Evolutionary conservation across 2,113 vertebrate species (phyloP).

Genomic region (Ibidorhyncha struthersii): DNA sequence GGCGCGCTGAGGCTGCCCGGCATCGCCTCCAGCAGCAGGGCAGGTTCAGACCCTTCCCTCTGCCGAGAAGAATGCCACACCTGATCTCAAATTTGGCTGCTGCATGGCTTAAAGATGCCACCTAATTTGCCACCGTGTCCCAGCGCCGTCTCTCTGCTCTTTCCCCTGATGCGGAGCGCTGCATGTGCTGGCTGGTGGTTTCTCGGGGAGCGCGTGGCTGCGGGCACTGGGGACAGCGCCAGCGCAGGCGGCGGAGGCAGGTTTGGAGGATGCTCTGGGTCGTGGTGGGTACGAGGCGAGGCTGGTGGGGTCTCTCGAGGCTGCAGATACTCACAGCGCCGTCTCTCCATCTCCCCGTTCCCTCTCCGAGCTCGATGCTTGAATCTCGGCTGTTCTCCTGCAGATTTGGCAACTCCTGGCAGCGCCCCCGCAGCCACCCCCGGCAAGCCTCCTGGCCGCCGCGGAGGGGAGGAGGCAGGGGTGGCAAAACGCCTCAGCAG

Average conservation of each 20-base stretch:
- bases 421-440: no score
- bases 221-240: accelerated
- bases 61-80: accelerated
- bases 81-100: accelerated
- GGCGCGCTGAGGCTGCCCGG: accelerated
- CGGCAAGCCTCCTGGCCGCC: background rate
- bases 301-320: background rate
- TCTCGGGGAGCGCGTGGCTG: accelerated
- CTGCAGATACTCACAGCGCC: accelerated
- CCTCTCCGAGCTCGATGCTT: accelerated
- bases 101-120: accelerated
- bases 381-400: background rate
- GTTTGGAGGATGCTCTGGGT: background rate
- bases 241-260: background rate
- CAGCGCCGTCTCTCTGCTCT: background rate
- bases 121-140: accelerated
- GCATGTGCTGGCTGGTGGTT: accelerated
- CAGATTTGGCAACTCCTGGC: background rate
- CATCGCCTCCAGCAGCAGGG: background rate
- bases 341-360: no score
- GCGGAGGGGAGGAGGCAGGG: background rate
- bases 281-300: accelerated
- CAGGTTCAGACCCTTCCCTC: background rate
- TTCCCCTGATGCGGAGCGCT: accelerated
- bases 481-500: accelerated